A percentile compares a stretch with the other conserved stretches of the same genome.
These are phyloP conservation scores for Oxystoma pomonae DNA, from an alignment of 2,888 invertebrate genomes.

Conservation along the genomic window DNA sequence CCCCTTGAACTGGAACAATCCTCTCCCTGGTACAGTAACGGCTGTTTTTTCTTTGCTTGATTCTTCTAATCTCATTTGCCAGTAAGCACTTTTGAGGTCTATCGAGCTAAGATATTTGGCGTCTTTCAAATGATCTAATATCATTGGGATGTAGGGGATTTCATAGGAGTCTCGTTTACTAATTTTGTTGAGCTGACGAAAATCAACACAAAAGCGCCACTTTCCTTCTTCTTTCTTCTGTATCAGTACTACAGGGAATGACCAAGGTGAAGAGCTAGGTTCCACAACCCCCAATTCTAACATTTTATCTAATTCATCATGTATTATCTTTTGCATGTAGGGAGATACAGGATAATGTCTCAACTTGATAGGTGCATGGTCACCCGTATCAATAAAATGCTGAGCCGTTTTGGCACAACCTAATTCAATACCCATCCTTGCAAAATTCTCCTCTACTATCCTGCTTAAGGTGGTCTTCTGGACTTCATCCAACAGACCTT, in stretches of 20 bases:
- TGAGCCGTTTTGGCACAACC: slow-evolving; percentile 14
- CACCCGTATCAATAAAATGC: slow-evolving; percentile 16
- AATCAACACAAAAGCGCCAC: slow-evolving; percentile 4
- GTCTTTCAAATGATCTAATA: slow-evolving; percentile 8
- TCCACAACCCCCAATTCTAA: slow-evolving; percentile 19
- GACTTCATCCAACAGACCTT: too few relatives aligned
- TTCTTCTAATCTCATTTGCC: too few relatives aligned
- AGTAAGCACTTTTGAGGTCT: too few relatives aligned
- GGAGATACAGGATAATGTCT: slow-evolving; percentile 19
- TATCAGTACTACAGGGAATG: neutral
- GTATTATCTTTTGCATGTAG: slow-evolving; percentile 15
- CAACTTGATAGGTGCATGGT: slow-evolving; percentile 17
- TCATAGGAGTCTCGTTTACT: slow-evolving; percentile 4
- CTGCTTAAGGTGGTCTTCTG: too few relatives aligned
- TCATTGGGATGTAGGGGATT: too few relatives aligned
- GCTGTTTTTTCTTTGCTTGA: too few relatives aligned
- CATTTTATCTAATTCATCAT: slow-evolving; percentile 21
- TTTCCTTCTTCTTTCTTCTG: neutral
- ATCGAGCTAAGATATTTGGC: too few relatives aligned
- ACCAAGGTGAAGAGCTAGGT: neutral
- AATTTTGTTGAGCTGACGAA: neutral
- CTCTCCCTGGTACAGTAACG: too few relatives aligned
- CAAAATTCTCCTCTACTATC: too few relatives aligned
- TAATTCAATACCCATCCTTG: too few relatives aligned
- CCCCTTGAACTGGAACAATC: too few relatives aligned